A percentile compares a stretch with the other conserved stretches of the same genome.
phyloP scores from a whole-genome alignment of 2,113 vertebrate species.

The Ranitomeya imitator region DNA sequence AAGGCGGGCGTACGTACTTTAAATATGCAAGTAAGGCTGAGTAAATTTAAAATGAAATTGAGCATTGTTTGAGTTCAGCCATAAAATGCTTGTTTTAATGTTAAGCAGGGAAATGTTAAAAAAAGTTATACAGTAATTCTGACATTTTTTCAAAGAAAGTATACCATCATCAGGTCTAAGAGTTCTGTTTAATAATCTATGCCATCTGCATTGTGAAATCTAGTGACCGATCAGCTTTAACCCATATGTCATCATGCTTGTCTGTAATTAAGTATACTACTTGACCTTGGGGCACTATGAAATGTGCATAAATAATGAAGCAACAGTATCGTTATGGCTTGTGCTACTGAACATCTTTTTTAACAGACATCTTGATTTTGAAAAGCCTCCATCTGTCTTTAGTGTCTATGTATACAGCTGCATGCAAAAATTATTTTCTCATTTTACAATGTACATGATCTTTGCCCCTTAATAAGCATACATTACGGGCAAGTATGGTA shows the following conservation, averaged over 20 bases:
- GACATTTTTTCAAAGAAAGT: too few relatives aligned
- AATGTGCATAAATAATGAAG: background rate
- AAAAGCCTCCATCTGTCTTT: background rate
- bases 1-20: too few relatives aligned
- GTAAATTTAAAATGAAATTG: too few relatives aligned
- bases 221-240: too few relatives aligned
- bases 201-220: too few relatives aligned
- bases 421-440: background rate
- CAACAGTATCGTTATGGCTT: background rate
- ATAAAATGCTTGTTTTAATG: too few relatives aligned
- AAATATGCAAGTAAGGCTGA: too few relatives aligned
- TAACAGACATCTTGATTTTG: background rate
- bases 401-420: background rate
- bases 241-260: background rate
- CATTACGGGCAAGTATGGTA: background rate
- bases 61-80: too few relatives aligned
- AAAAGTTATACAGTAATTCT: too few relatives aligned
- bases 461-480: constrained; percentile 1
- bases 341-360: background rate
- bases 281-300: background rate
- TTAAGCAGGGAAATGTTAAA: too few relatives aligned
- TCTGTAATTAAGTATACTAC: background rate
- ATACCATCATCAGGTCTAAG: too few relatives aligned
- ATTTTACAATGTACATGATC: background rate
- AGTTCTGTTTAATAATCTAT: too few relatives aligned